Evolutionary conservation across 2,888 invertebrate genomes (phyloP).

Genomic region (Tridacna gigas): DNA sequence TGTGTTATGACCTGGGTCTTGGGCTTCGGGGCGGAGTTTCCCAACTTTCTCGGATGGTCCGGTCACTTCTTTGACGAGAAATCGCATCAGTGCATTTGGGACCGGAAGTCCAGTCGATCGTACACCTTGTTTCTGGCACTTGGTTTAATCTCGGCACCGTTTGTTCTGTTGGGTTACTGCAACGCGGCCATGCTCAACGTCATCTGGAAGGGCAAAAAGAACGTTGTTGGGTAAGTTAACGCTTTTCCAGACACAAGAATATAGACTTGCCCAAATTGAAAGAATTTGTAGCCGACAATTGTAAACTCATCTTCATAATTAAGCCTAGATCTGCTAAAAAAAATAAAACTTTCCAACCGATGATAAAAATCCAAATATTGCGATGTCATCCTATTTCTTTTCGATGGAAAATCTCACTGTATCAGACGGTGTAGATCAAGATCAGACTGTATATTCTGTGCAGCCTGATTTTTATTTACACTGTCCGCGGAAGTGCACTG

Average conservation of each 20-base stretch:
- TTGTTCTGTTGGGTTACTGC: conserved; percentile 70
- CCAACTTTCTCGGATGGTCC: conserved; percentile 79
- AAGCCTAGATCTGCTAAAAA: background rate
- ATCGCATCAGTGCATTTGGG: conserved; percentile 81
- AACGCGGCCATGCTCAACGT: conserved; percentile 74
- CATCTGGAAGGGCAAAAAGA: conserved; percentile 68
- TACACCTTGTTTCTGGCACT: conserved; percentile 78
- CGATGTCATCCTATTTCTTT: too few relatives aligned
- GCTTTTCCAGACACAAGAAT: background rate
- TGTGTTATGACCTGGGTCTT: conserved; percentile 75
- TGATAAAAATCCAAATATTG: too few relatives aligned
- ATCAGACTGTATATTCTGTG: too few relatives aligned
- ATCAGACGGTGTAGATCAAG: too few relatives aligned
- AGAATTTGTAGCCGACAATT: background rate
- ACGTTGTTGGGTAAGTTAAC: background rate
- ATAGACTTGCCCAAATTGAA: background rate
- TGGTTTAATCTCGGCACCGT: conserved; percentile 71
- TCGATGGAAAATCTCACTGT: too few relatives aligned
- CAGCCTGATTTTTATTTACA: too few relatives aligned
- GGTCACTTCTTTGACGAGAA: conserved; percentile 79
- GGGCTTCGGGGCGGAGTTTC: conserved; percentile 75
- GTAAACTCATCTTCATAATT: background rate
- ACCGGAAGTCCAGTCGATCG: conserved; percentile 73
- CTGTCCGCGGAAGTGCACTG: too few relatives aligned
- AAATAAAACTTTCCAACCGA: too few relatives aligned